A percentile compares a stretch with the other conserved stretches of the same genome.
These are phyloP conservation scores for Aphaenogaster rudis DNA, from an alignment of 1,140 invertebrate species.

Conservation along the genomic window DNA sequence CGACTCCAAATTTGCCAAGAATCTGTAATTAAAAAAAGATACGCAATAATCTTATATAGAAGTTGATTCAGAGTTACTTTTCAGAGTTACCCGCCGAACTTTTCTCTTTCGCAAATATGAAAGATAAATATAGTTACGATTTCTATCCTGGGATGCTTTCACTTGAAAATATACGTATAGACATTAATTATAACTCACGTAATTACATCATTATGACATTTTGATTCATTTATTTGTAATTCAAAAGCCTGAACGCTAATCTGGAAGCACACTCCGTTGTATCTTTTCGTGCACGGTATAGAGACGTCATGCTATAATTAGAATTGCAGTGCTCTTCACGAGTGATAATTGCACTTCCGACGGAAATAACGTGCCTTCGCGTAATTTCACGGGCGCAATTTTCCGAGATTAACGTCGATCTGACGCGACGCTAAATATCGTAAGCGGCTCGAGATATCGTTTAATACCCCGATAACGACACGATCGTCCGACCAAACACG, in stretches of 20 bases:
- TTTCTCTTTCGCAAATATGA: background rate
- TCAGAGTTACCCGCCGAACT: background rate
- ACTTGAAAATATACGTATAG: background rate
- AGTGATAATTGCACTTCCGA: conserved; percentile 53
- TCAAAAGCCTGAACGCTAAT: background rate
- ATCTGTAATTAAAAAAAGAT: conserved; percentile 13
- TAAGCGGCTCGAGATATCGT: conserved; percentile 33
- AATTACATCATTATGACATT: background rate
- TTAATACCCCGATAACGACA: conserved; percentile 32
- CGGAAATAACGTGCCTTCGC: conserved; percentile 52
- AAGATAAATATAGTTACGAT: background rate
- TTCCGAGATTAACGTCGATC: conserved; percentile 55
- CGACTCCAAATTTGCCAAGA: background rate
- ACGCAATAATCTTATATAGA: background rate
- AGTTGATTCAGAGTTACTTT: background rate
- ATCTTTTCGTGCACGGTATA: background rate
- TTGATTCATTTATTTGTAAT: background rate
- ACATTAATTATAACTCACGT: background rate
- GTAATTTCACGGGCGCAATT: conserved; percentile 36
- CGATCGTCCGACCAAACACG: conserved; percentile 4
- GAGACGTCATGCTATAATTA: conserved; percentile 14
- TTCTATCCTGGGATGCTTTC: background rate
- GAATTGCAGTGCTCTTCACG: conserved; percentile 13
- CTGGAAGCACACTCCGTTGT: background rate
- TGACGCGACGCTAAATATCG: conserved; percentile 39